Evolutionary conservation across 1,140 invertebrate genomes (phyloP).

Genomic region (Zaprionus taronus): DNA sequence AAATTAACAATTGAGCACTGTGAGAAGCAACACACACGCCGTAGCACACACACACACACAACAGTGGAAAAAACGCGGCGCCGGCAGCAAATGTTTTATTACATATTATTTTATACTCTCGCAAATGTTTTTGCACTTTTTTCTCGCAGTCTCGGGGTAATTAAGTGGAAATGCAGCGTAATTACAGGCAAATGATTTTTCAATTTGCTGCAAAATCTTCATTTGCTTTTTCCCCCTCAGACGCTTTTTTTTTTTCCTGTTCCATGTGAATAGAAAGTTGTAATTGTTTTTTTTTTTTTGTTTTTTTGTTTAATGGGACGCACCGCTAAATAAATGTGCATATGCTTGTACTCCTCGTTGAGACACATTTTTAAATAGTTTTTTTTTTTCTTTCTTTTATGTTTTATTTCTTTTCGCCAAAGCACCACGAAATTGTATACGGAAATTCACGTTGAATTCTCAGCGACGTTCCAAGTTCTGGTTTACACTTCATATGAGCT

Average conservation of each 20-base stretch:
- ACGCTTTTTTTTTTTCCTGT: constrained; percentile 36
- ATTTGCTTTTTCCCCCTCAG: constrained; percentile 18
- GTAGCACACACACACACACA: constrained; percentile 22
- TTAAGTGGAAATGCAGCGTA: constrained; percentile 79
- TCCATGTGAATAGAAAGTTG: constrained; percentile 79
- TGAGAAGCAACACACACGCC: constrained; percentile 53
- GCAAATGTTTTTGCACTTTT: constrained; percentile 54
- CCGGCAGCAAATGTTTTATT: constrained; percentile 22
- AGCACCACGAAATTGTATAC: background rate
- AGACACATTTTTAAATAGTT: constrained; percentile 62
- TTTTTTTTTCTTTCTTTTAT: constrained; percentile 5
- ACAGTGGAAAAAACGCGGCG: constrained; percentile 18
- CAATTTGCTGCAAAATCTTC: constrained; percentile 64
- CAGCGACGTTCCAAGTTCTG: constrained; percentile 37
- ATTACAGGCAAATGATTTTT: constrained; percentile 81
- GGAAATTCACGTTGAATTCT: background rate
- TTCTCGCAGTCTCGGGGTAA: constrained; percentile 50
- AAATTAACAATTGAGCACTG: constrained; percentile 69
- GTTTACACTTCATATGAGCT: constrained; percentile 64
- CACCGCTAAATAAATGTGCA: constrained; percentile 78
- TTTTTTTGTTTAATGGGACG: constrained; percentile 28
- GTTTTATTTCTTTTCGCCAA: constrained; percentile 3
- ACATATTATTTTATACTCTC: constrained; percentile 30
- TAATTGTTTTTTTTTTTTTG: constrained; percentile 40
- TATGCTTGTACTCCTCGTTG: constrained; percentile 79